Evolutionary conservation across 2,888 invertebrate species (phyloP).

Genomic region (Amphimallon solstitiale): DNA sequence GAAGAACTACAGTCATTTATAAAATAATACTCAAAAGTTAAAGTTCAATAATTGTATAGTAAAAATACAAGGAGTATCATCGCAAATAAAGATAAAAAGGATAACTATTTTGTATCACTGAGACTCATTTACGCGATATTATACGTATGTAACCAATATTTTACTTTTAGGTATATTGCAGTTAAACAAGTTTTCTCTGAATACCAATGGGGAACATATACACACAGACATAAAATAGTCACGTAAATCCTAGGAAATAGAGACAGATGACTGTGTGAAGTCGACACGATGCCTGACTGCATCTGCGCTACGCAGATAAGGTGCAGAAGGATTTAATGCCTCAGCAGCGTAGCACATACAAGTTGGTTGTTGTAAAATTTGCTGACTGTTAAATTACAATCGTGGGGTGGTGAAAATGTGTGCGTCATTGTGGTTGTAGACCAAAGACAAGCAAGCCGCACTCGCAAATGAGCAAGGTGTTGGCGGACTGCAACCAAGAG

Average conservation of each 20-base stretch:
- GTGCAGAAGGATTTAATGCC: slow-evolving; percentile 19
- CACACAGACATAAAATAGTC: neutral
- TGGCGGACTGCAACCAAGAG: neutral
- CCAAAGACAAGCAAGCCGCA: no score
- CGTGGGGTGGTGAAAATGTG: neutral
- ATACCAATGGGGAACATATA: no score
- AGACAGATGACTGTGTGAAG: slow-evolving; percentile 38
- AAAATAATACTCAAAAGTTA: no score
- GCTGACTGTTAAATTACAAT: slow-evolving; percentile 23
- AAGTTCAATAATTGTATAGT: no score
- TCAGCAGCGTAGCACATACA: slow-evolving; percentile 7
- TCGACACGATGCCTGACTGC: neutral
- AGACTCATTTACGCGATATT: no score
- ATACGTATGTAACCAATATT: no score
- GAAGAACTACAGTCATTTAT: no score
- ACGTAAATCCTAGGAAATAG: slow-evolving; percentile 38
- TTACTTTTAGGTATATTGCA: no score
- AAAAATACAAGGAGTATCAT: no score
- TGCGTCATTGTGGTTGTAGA: neutral
- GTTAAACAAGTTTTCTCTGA: no score
- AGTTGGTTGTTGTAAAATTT: neutral
- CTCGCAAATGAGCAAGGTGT: neutral
- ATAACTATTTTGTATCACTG: no score
- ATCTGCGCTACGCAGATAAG: slow-evolving; percentile 39
- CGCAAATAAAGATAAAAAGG: no score